Evolutionary conservation across 2,888 invertebrate genomes (phyloP).

Genomic region (Disparrhopalites patrizii): DNA sequence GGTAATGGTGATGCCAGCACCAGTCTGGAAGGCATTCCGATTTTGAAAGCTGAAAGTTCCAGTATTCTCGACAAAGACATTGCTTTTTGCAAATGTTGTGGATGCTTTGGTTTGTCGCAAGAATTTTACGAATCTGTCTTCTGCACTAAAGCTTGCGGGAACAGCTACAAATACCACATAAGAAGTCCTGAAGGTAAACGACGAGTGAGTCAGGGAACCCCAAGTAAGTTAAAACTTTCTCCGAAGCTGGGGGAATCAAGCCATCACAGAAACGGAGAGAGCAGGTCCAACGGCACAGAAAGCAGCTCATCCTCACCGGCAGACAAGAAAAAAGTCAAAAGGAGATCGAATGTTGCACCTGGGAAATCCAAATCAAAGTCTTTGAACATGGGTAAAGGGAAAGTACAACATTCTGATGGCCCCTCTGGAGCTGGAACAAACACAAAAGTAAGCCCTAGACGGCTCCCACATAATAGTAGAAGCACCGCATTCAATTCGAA

Average conservation of each 20-base stretch:
- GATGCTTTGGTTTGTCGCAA: constrained; percentile 74
- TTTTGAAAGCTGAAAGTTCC: constrained; percentile 12
- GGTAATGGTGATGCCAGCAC: neutral
- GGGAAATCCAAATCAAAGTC: neutral
- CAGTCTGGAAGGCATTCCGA: constrained; percentile 5
- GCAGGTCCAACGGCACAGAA: neutral
- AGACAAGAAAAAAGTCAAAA: constrained; percentile 6
- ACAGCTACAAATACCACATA: constrained; percentile 63
- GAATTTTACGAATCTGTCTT: constrained; percentile 77
- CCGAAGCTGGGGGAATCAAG: neutral
- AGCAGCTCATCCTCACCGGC: neutral
- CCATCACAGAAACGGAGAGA: neutral
- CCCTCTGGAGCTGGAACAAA: neutral
- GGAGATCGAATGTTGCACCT: neutral
- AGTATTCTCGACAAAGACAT: constrained; percentile 51
- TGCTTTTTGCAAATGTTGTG: constrained; percentile 75
- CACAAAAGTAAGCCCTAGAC: neutral
- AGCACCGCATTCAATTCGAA: constrained; percentile 12
- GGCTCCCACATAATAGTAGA: neutral
- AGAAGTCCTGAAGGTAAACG: constrained; percentile 52
- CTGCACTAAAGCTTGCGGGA: constrained; percentile 54
- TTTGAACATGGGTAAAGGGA: neutral
- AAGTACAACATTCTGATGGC: neutral
- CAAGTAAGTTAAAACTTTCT: constrained; percentile 33
- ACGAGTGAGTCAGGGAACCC: constrained; percentile 49